phyloP scores from a whole-genome alignment of 2,888 invertebrate species.

The Dryadula phaetusa region DNA sequence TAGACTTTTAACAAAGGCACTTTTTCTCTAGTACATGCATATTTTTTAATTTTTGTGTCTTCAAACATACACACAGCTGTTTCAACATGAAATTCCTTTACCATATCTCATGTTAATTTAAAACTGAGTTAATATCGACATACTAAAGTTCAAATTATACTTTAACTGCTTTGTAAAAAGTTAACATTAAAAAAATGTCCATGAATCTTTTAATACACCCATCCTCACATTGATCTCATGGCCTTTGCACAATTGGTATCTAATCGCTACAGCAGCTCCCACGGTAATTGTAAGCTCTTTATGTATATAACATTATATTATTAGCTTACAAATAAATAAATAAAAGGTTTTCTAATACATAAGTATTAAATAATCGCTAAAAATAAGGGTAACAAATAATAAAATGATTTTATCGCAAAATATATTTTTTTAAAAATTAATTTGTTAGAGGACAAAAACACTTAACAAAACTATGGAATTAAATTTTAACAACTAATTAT shows the following conservation, averaged over 20 bases:
- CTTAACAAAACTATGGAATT: no score
- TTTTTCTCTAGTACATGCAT: no score
- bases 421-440: no score
- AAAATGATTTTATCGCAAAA: no score
- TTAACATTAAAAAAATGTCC: conserved; percentile 32
- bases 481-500: not conserved
- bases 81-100: not conserved
- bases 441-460: no score
- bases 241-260: conserved; percentile 47
- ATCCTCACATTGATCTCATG: conserved; percentile 62
- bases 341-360: not conserved
- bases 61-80: not conserved
- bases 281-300: conserved; percentile 42
- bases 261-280: conserved; percentile 45
- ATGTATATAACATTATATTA: conserved; percentile 13
- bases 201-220: conserved; percentile 48
- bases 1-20: no score
- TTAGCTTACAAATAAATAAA: conserved; percentile 1
- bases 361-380: no score
- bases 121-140: no score
- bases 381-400: no score
- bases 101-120: not conserved
- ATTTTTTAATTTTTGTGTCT: not conserved
- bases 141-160: no score
- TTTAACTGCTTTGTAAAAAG: not conserved